Percentiles rank a stretch among this genome's conserved stretches.
These are phyloP conservation scores for Phortica variegata DNA, from an alignment of 1,140 invertebrate genomes.

Conservation along the genomic window DNA sequence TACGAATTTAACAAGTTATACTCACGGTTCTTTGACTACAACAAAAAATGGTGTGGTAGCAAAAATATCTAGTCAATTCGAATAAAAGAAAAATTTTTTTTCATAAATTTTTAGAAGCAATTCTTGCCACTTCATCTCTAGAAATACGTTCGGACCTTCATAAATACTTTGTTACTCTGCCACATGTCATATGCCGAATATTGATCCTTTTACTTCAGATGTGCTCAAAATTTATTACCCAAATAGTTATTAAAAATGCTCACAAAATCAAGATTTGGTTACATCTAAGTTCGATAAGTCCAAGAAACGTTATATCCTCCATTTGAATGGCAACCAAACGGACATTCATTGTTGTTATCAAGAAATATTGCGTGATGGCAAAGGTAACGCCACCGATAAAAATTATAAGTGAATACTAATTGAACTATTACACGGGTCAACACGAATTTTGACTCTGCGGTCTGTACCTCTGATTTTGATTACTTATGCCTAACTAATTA, in stretches of 20 bases:
- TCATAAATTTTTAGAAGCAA: slow-evolving; percentile 4
- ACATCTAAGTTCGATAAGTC: slow-evolving; percentile 39
- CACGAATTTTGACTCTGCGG: too few species aligned
- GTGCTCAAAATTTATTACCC: slow-evolving; percentile 63
- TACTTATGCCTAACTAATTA: too few species aligned
- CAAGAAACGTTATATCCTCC: slow-evolving; percentile 23
- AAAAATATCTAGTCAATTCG: too few species aligned
- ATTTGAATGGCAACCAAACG: slow-evolving; percentile 33
- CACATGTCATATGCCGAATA: slow-evolving; percentile 66
- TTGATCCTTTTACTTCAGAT: slow-evolving; percentile 67
- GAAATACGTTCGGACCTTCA: too few species aligned
- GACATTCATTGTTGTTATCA: slow-evolving; percentile 60
- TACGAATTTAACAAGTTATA: too few species aligned
- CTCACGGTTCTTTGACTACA: background rate
- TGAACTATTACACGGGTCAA: too few species aligned
- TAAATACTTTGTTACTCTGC: slow-evolving; percentile 34
- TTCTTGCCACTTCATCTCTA: too few species aligned
- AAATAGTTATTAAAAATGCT: slow-evolving; percentile 61
- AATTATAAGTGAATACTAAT: slow-evolving; percentile 57
- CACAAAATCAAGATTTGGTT: slow-evolving; percentile 57
- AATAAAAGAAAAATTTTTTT: too few species aligned
- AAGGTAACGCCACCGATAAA: slow-evolving; percentile 46
- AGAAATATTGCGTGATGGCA: slow-evolving; percentile 53
- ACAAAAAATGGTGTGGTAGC: too few species aligned
- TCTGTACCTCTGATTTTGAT: too few species aligned